Percentiles rank a stretch among this genome's conserved stretches.
These are phyloP conservation scores for Myopa testacea DNA, from an alignment of 2,888 invertebrate genomes.

Conservation along the genomic window DNA sequence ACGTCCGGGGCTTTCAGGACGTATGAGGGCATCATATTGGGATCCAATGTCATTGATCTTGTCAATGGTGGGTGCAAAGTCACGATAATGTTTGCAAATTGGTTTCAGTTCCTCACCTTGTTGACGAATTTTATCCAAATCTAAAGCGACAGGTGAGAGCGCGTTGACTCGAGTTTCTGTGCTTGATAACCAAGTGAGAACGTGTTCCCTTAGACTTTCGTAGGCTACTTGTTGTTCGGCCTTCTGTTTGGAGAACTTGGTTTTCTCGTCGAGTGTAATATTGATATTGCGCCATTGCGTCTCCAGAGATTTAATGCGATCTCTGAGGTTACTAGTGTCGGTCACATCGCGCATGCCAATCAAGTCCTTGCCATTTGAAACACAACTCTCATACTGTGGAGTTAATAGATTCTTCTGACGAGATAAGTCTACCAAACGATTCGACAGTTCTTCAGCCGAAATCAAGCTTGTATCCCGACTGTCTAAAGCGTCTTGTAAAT, in stretches of 20 bases:
- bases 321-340: conserved; percentile 84
- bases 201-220: conserved; percentile 84
- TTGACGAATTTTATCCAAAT: conserved; percentile 83
- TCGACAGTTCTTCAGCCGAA: conserved; percentile 75
- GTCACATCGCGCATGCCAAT: conserved; percentile 89
- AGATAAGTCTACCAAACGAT: conserved; percentile 70
- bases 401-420: conserved; percentile 73
- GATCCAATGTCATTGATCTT: conserved; percentile 90
- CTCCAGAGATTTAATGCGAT: conserved; percentile 87
- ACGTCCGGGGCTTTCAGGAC: conserved; percentile 84
- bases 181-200: conserved; percentile 83
- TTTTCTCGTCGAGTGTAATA: conserved; percentile 84
- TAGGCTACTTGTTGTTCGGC: conserved; percentile 89
- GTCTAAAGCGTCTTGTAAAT: conserved; percentile 80
- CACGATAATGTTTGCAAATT: conserved; percentile 88
- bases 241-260: conserved; percentile 83
- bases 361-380: conserved; percentile 83
- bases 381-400: conserved; percentile 80
- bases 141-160: conserved; percentile 87
- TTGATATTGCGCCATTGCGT: conserved; percentile 91
- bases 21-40: conserved; percentile 84
- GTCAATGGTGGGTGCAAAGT: conserved; percentile 86
- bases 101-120: conserved; percentile 89
- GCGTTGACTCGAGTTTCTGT: conserved; percentile 83
- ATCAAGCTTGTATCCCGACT: conserved; percentile 78